Evolutionary conservation across 2,888 invertebrate species (phyloP), one percentile per base, ranked within the genome.

Genomic region (Homarus gammarus): DNA sequence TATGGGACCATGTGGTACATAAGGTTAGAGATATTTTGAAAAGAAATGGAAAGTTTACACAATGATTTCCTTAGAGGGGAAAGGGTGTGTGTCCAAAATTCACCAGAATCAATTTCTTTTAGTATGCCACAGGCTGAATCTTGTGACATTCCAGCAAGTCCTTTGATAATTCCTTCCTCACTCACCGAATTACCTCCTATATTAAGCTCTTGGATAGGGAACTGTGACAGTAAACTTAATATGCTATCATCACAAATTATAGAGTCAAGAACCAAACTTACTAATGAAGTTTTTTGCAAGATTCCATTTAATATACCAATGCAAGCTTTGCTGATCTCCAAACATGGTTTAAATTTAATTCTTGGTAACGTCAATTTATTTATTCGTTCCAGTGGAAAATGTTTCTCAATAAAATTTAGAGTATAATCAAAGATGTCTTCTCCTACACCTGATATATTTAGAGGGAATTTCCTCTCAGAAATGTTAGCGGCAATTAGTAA

Each of bases 181-280:
- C 61, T 70, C 27, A 56, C 49, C 15, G 78, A 31, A 78, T 77
- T 77, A 49, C 77, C 68, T 40, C 49, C 40, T 51, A 88, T 70
- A 27, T 77, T 56, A 51, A 88, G 77, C n/a, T 88, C 88, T 56
- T 88, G 83, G n/a, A 88, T 44, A 1, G 88, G 40, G 6, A 88
- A 22, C 70, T 56, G 51, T 31, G 88, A 88, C 0, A 88, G 36
- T 6, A 56, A 8, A 44, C 56, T 72, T 38, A 84, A 40, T n/a
- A 38, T 56, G 10, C 22, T 36, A 64, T 86, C 70, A 86, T 61
- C 56, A 38, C 77, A 86, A 15, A 86, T n/a, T 6, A 77, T 64
- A 12, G 49, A 77, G 44, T 70, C 22, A 33, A 86, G 33, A 10
- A 44, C 78, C 33, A 86, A 22, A 49, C 78, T 77, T 8, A 51